Evolutionary conservation across 1,140 invertebrate genomes (phyloP), one percentile per base, ranked within the genome.

Genomic region (Protaetia brevitarsis): DNA sequence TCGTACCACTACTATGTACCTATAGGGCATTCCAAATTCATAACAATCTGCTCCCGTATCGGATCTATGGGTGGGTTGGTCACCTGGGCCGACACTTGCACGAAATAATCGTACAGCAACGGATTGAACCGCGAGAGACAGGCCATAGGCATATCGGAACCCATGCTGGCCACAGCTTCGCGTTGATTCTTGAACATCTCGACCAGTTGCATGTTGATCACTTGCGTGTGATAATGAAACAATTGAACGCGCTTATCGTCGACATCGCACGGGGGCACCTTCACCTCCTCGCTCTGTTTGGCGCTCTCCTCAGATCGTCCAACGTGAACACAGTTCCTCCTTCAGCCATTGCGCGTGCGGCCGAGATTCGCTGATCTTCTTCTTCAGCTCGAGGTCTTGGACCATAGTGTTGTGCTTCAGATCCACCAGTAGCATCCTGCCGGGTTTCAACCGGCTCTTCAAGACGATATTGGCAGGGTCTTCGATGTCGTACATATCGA

Each of bases 31-130:
- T 94, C 87, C 76, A 99, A 81, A 0, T 96, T 98, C 96, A 99
- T 99, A 57, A 99, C 96, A 68, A 99, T 94, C 78, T 94, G 95
- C 81, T 99, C 97, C 71, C 97, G 89, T 84, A 99, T 98, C 31
- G 97, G 97, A 86, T 99, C 97, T 69, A 99, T 99, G 2, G 97
- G 97, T n/a, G 97, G 97, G 83, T 99, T 99, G 67, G 97, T 99
- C 34, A 99, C 96, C 84, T 99, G 97, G 21, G 97, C 97, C 82
- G 99, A 99, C n/a, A 99, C 82, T 79, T 99, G 97, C 77, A 99
- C 98, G 81, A 99, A 99, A 78, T 99, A 99, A 69, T 96, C 94
- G 79, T 97, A 99, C 0, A 94, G 84, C 45, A 98, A 80, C 1
- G 97, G 97, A 76, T 96, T 93, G 81, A 95, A 98, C 72, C 89